Percentiles rank a stretch among this genome's conserved stretches.
Evolutionary conservation across 2,888 invertebrate species (phyloP).

Genomic region (Calameuta idolon): DNA sequence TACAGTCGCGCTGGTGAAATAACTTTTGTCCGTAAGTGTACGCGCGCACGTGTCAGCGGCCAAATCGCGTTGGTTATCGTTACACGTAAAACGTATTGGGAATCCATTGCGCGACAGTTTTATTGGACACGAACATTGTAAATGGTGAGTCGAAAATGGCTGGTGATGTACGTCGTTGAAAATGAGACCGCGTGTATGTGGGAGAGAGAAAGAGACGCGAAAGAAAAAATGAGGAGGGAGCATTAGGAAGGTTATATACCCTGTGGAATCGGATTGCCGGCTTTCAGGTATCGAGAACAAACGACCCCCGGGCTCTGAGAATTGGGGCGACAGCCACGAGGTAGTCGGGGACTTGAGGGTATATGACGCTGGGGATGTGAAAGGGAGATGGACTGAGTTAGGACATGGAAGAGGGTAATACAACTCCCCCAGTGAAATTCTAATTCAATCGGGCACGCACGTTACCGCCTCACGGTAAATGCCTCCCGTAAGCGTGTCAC

Average conservation of each 20-base stretch:
- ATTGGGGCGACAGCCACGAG: background rate
- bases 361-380: background rate
- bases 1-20: background rate
- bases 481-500: background rate
- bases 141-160: background rate
- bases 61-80: background rate
- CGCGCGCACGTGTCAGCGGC: background rate
- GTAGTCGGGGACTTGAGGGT: background rate
- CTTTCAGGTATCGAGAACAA: constrained; percentile 4
- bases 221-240: background rate
- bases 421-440: background rate
- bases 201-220: background rate
- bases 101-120: background rate
- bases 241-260: background rate
- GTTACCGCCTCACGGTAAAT: background rate
- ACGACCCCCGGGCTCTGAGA: background rate
- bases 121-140: background rate
- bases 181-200: background rate
- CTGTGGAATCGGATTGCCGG: background rate
- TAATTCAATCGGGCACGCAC: constrained; percentile 2
- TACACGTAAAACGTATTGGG: background rate
- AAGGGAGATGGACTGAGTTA: background rate
- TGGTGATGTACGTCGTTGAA: background rate
- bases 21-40: background rate
- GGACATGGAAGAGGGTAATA: background rate